Evolutionary conservation across 2,888 invertebrate species (phyloP), one percentile per base, ranked within the genome.

Genomic region (Automeris io): DNA sequence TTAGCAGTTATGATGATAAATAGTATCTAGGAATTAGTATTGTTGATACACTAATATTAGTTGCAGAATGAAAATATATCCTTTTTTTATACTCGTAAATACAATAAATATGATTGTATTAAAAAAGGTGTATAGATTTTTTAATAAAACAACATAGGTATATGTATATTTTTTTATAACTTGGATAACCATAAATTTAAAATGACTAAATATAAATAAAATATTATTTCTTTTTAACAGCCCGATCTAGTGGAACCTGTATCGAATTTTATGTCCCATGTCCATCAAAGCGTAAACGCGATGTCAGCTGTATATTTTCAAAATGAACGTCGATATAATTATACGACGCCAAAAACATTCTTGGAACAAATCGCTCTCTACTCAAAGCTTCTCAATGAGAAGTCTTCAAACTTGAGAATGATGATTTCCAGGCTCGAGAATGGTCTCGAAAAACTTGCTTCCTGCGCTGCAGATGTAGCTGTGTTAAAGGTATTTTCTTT

Each of bases 341-440:
- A 98, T 73, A 98, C 98, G 0, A 98, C 98, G 0, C 98, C 98
- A 0, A 98, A 98, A 82, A 95, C 96, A 0, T 98, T 97, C 80
- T 80, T 98, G 33, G 98, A 98, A 68, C 95, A 96, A 66, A 97
- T 98, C 42, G 90, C 93, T 7, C 83, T 98, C 3, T 98, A 92
- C 61, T 83, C 90, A 0, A 94, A 94, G 62, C 73, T 95, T 4
- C 69, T 95, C 16, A 88, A 73, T 12, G 91, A 90, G 47, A 94
- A 93, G 64, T 90, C 90, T 0, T 72, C 68, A 5, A 91, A 94
- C 38, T 88, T 96, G 32, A 89, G 90, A 49, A 90, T 91, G 49
- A 94, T 93, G 78, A 94, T 97, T 24, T 66, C 77, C 0, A 89
- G 97, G 45, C 87, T 98, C 6, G 95, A 95, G 72, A 96, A 94